Evolutionary conservation across 2,888 invertebrate genomes (phyloP).

Genomic region (Bedellia somnulentella): DNA sequence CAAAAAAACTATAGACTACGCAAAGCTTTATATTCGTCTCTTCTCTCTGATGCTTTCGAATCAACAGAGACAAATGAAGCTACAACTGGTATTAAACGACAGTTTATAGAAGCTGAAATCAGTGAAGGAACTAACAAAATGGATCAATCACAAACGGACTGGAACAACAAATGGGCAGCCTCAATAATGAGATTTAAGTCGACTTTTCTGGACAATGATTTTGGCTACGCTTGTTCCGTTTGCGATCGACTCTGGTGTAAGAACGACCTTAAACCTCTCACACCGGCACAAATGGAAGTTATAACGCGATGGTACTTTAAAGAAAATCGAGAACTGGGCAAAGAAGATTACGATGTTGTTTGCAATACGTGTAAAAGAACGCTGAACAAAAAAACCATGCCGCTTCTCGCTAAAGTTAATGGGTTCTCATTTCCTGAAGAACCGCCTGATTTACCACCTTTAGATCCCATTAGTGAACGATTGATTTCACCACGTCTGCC

Average conservation of each 20-base stretch:
- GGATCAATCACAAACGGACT: slow-evolving; percentile 14
- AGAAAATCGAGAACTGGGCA: not conserved
- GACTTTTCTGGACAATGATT: slow-evolving; percentile 19
- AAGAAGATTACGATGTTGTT: too few relatives aligned
- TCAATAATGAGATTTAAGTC: slow-evolving; percentile 18
- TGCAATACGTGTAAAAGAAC: slow-evolving; percentile 12
- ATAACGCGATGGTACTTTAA: slow-evolving; percentile 16
- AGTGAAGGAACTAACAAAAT: too few relatives aligned
- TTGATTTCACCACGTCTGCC: slow-evolving; percentile 17
- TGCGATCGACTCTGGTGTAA: slow-evolving; percentile 25
- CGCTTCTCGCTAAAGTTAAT: slow-evolving; percentile 13
- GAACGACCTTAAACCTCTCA: slow-evolving; percentile 22
- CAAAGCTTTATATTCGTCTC: too few relatives aligned
- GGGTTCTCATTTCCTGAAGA: slow-evolving; percentile 16
- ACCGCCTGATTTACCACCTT: slow-evolving; percentile 14
- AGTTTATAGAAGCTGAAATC: too few relatives aligned
- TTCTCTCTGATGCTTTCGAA: too few relatives aligned
- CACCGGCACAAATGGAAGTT: slow-evolving; percentile 18
- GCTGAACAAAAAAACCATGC: slow-evolving; percentile 10
- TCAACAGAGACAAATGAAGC: too few relatives aligned
- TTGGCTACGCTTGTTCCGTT: slow-evolving; percentile 20
- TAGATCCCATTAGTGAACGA: slow-evolving; percentile 14
- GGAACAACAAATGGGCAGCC: slow-evolving; percentile 18
- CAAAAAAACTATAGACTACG: slow-evolving; percentile 15
- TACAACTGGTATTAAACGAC: too few relatives aligned